Base-by-base conservation (phyloP, 2,888 invertebrate species). In the Criorhina ranunculi region DNA sequence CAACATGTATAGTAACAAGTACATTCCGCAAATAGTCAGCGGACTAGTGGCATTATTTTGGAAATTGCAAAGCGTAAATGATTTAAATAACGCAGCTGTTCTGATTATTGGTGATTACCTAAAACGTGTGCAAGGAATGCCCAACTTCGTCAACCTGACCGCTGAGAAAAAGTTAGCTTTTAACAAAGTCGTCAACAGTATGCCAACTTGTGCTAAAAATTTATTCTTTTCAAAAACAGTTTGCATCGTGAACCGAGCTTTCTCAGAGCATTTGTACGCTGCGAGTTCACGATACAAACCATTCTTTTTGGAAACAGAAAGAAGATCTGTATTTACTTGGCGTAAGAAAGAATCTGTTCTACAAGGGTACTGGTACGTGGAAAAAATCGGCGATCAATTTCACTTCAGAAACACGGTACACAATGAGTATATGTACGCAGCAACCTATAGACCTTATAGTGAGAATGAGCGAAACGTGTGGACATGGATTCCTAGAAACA, bases 241-340 rank as follows among this genome's bases (percentile, higher is more conserved):
- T 0, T 77, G 76, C 15, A 11, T 77, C 6, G 67, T 42, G 42
- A 77, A 69, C 15, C 15, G 33, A n/a, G 59, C 35, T 0, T 24
- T 12, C 5, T 0, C 1, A 4, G 67, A 69, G 9, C 42, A 67
- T n/a, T 35, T 69, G 42, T 60, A 60, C 29, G 31, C 66, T 8
- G 24, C 12, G 0, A 33, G 17, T 1, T 8, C 31, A n/a, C 59
- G 33, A 15, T 44, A 19, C 17, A 69, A 69, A n/a, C n/a, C n/a
- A n/a, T n/a, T n/a, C n/a, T n/a, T n/a, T 0, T 31, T 42, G 35
- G 53, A 53, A 0, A 11, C 35, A 0, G 51, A 67, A 2, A 51
- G 66, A 17, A 29, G 77, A 0, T 29, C 35, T 8, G 12, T 77
- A 12, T 51, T 69, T 2, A 77, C 77, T 4, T 77, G 53, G 37